phyloP scores from a whole-genome alignment of 2,888 invertebrate species.

The Chloroclystis v-ata region DNA sequence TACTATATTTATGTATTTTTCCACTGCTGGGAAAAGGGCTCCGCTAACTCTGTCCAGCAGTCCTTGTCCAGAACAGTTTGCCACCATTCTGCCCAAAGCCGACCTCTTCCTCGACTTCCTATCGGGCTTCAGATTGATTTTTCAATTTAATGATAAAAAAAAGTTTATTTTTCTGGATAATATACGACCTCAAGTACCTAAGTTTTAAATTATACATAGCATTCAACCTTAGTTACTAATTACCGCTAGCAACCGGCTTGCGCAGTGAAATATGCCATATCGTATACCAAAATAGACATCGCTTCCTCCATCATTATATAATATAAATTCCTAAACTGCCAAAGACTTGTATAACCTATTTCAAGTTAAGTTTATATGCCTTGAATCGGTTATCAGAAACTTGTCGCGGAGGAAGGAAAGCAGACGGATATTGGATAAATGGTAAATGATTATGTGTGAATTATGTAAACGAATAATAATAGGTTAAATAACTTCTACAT shows the following conservation, averaged over 20 bases:
- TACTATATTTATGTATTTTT: too few species aligned
- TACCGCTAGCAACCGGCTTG: not conserved
- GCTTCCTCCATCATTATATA: constrained; percentile 7
- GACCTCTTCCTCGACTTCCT: too few species aligned
- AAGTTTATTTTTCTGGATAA: too few species aligned
- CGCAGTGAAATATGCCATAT: not conserved
- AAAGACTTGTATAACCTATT: constrained; percentile 1
- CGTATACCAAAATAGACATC: not conserved
- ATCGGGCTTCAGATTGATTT: too few species aligned
- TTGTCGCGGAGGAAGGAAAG: constrained; percentile 14
- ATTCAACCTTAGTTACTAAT: not conserved
- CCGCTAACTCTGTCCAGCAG: too few species aligned
- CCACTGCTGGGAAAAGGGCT: too few species aligned
- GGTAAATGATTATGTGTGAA: constrained; percentile 4
- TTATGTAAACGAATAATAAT: constrained; percentile 8
- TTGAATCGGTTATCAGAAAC: constrained; percentile 4
- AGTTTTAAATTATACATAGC: too few species aligned
- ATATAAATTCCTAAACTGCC: not conserved
- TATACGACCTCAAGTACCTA: too few species aligned
- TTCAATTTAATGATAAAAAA: too few species aligned
- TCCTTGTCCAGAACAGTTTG: too few species aligned
- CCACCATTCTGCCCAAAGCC: too few species aligned
- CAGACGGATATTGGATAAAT: constrained; percentile 17
- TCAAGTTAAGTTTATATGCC: not conserved
- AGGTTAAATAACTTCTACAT: constrained; percentile 8